Percentiles rank a stretch among this genome's conserved stretches.
phyloP scores from a whole-genome alignment of 30 jellyfish, hydroid and myxozoan species.

The Clytia hemisphaerica region DNA sequence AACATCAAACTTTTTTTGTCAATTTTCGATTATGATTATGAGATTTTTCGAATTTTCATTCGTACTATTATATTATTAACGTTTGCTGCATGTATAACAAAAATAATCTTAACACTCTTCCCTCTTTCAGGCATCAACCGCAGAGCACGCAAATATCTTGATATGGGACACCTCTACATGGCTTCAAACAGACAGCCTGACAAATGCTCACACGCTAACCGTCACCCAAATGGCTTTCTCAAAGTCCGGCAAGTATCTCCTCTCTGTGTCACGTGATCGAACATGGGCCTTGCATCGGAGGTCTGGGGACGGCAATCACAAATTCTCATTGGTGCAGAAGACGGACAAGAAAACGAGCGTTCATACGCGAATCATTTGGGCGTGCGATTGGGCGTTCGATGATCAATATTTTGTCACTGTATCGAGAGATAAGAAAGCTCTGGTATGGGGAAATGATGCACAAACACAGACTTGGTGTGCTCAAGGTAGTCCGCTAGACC shows the following conservation, averaged over 20 bases:
- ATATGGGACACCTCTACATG: conserved; percentile 84
- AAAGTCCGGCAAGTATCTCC: conserved; percentile 44
- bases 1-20: too few species aligned
- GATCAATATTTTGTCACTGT: conserved; percentile 75
- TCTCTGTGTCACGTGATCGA: conserved; percentile 96
- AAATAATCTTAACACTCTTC: neutral
- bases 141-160: conserved; percentile 74
- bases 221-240: conserved; percentile 89
- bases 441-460: conserved; percentile 47
- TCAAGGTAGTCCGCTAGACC: conserved; percentile 30
- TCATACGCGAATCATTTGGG: conserved; percentile 88
- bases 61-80: too few species aligned
- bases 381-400: conserved; percentile 86
- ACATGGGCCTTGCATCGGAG: conserved; percentile 72
- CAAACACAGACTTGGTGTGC: conserved; percentile 31
- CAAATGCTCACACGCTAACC: conserved; percentile 63
- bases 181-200: conserved; percentile 65
- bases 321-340: conserved; percentile 46
- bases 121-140: conserved; percentile 61
- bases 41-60: too few species aligned
- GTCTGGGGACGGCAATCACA: neutral
- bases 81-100: too few species aligned
- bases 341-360: conserved; percentile 63
- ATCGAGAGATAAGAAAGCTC: conserved; percentile 81
- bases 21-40: too few species aligned